Evolutionary conservation across 2,797 vertebrate species (phyloP), one percentile per base, ranked within the genome.

Genomic region (Lutjanus argentimaculatus): DNA sequence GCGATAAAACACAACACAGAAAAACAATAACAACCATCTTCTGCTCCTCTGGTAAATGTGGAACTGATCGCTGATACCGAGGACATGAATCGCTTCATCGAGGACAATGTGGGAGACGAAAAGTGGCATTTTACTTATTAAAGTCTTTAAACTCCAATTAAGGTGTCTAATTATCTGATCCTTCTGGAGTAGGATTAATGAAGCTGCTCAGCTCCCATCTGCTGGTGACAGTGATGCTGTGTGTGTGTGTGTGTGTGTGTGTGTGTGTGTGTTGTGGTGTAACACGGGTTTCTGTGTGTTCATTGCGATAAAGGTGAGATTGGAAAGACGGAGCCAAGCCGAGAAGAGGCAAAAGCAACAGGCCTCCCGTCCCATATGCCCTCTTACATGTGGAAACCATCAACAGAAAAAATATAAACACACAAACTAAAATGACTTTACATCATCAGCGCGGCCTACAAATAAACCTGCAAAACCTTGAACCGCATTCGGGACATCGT

Each of bases 61-160:
- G 57, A 84, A 57, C 43, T 66, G 57, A 83, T 77, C 46, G 46
- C 19, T 67, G 12, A 52, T 72, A 67, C 61, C 17, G 25, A 65
- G 51, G 42, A 63, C 43, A 30, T 17, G 2, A 67, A 63, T 68
- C 22, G 70, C 67, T 72, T 87, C 72, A 77, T 58, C 56, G n/a
- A 57, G 25, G 52, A 79, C 53, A 58, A 48, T 7, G 52, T 58
- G 15, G 69, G 45, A 71, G 67, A 70, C 30, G 36, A 53, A 84
- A 86, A 82, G 72, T 71, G 83, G 17, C 40, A 72, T 85, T 77
- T 86, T 67, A 78, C 65, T 83, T 78, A 91, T 92, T 89, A 80
- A 88, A 85, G 77, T 90, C 76, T 82, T 93, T 91, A 91, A 91
- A 89, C 72, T 87, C 76, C 79, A 90, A 90, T 94, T 86, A 92